Conservation (phyloP, 2,113 vertebrate genomes). For the Oceanodroma tethys region DNA sequence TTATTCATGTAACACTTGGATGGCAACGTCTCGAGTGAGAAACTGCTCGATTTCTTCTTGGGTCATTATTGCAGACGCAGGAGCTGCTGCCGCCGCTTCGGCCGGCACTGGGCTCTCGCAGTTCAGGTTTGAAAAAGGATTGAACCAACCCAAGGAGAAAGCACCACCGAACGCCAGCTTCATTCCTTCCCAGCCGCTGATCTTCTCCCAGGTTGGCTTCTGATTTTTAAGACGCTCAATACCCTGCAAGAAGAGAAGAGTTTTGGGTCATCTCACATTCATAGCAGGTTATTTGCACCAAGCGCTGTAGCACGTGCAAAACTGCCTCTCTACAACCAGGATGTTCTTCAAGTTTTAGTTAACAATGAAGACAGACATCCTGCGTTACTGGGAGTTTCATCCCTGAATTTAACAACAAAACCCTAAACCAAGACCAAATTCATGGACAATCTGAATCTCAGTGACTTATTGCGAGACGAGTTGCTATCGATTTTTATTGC, state of each 20-base stretch:
- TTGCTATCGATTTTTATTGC: background rate
- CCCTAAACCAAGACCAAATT: background rate
- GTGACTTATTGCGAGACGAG: background rate
- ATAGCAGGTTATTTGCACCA: background rate
- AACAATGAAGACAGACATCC: background rate
- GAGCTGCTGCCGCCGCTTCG: background rate
- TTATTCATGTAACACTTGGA: slow-evolving; percentile 35
- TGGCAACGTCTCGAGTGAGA: slow-evolving; percentile 8
- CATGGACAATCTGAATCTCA: background rate
- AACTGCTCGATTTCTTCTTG: slow-evolving; percentile 58
- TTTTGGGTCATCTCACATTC: accelerated
- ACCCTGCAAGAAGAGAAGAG: slow-evolving; percentile 76
- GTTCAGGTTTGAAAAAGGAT: slow-evolving; percentile 80
- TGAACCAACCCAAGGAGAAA: slow-evolving; percentile 86
- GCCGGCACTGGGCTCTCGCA: slow-evolving; percentile 5
- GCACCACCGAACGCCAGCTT: slow-evolving; percentile 81
- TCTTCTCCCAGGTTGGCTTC: slow-evolving; percentile 80
- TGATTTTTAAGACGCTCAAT: slow-evolving; percentile 92
- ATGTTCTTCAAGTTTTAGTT: background rate
- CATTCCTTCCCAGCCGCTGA: slow-evolving; percentile 79
- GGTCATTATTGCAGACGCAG: slow-evolving; percentile 66
- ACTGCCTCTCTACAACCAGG: background rate
- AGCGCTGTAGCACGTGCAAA: background rate
- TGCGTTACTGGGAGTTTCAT: background rate
- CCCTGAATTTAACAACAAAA: background rate